phyloP scores from a whole-genome alignment of 2,888 invertebrate genomes.

The Heliconius cydno region DNA sequence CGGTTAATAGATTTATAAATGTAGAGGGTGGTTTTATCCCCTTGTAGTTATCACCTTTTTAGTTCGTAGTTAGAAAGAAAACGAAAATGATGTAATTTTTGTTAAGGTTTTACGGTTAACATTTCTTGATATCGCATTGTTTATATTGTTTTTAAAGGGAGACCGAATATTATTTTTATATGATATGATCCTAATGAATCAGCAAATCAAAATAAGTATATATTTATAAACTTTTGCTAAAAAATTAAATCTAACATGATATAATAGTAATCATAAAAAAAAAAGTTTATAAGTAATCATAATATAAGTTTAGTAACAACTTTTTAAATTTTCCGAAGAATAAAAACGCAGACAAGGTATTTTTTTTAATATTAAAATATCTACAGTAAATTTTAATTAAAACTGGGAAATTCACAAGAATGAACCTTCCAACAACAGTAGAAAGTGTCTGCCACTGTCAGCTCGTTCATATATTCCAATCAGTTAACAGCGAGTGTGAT shows the following conservation, averaged over 20 bases:
- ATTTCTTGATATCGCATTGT: background rate
- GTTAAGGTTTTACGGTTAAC: background rate
- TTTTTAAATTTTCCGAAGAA: too few species aligned
- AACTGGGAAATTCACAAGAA: slow-evolving; percentile 5
- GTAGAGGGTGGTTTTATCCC: slow-evolving; percentile 51
- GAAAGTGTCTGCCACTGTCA: slow-evolving; percentile 12
- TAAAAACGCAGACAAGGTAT: background rate
- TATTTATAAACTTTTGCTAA: too few species aligned
- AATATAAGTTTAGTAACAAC: too few species aligned
- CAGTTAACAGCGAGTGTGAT: slow-evolving; percentile 49
- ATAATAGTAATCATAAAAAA: too few species aligned
- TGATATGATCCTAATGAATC: too few species aligned
- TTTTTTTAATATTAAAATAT: slow-evolving; percentile 1
- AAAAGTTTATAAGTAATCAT: too few species aligned
- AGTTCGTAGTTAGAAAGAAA: background rate
- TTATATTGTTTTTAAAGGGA: too few species aligned
- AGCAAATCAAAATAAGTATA: too few species aligned
- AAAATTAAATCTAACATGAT: too few species aligned
- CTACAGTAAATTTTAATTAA: background rate
- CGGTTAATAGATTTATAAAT: slow-evolving; percentile 13
- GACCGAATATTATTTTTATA: too few species aligned
- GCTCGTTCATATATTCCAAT: slow-evolving; percentile 28
- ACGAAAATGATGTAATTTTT: too few species aligned
- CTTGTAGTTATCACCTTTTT: slow-evolving; percentile 52
- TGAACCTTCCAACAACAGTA: background rate